Evolutionary conservation across 2,888 invertebrate genomes (phyloP), one percentile per base, ranked within the genome.

Genomic region (Leptinotarsa tumamoca): DNA sequence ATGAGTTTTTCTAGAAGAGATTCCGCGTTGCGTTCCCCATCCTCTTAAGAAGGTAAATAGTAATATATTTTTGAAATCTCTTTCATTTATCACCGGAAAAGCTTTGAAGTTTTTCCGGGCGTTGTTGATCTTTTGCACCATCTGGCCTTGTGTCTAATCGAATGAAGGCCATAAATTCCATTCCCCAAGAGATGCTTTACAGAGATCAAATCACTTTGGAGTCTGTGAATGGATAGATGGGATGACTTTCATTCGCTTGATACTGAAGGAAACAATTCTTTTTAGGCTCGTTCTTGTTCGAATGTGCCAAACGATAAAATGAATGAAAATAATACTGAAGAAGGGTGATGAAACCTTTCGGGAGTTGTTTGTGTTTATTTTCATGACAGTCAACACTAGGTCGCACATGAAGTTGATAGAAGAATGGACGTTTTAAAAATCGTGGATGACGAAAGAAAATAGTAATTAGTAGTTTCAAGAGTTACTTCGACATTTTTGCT

Each of bases 101-200:
- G 80, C 83, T 84, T 83, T 83, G 83, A 83, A 83, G 83, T 82
- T 82, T 83, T 82, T 82, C 83, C 83, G 79, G 77, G 80, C 82
- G 83, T 84, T 81, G 82, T 80, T 83, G 83, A 83, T 83, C 83
- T 82, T 82, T 83, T 84, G 81, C 82, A 79, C 81, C 81, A 82
- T 82, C 80, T 82, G 80, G 82, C 81, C 82, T 82, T 77, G 77
- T 78, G 82, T 77, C 81, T 84, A 84, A 85, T 85, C 83, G 85
- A 83, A 85, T 81, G 23, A 84, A 63, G 33, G 63, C 63, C 43
- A 63, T 63, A 63, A 63, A 63, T 63, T 63, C 63, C n/a, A 63
- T 13, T 63, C 63, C 63, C 33, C 27, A 63, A 33, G 63, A 63
- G 33, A 17, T 63, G 33, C 4, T 63, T 43, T 10, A 4, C 15